These are phyloP conservation scores for Meiosimyza decipiens DNA, from an alignment of 2,888 invertebrate genomes.

Conservation along the genomic window DNA sequence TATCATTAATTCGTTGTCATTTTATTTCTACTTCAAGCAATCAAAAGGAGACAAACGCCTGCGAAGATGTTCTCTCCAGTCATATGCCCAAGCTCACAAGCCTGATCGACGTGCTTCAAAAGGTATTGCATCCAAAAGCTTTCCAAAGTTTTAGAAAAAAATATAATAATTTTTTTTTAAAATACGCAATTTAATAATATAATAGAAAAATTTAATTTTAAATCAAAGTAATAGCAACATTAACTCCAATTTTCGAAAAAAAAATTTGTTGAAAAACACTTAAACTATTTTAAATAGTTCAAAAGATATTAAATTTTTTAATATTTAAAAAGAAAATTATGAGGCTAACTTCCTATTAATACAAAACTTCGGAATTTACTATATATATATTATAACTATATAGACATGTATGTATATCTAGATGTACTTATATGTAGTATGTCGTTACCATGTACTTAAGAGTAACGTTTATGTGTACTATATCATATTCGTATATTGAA, in stretches of 20 bases:
- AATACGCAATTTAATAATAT: slow-evolving; percentile 10
- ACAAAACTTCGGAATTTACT: no score
- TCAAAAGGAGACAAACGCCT: slow-evolving; percentile 59
- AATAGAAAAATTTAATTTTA: slow-evolving; percentile 18
- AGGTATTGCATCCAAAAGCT: slow-evolving; percentile 63
- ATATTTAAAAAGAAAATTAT: slow-evolving; percentile 11
- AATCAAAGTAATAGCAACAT: slow-evolving; percentile 35
- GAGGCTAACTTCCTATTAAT: no score
- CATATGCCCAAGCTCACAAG: slow-evolving; percentile 62
- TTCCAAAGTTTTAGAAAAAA: slow-evolving; percentile 55
- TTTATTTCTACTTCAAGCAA: slow-evolving; percentile 50
- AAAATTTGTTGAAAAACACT: neutral
- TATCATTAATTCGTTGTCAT: no score
- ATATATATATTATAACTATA: no score
- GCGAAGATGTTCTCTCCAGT: slow-evolving; percentile 64
- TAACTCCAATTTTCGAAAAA: slow-evolving; percentile 27
- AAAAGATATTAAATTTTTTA: neutral
- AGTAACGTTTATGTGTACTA: neutral
- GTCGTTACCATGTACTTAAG: no score
- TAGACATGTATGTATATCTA: no score
- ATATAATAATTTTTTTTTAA: slow-evolving; percentile 5
- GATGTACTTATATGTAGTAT: no score
- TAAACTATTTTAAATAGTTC: neutral
- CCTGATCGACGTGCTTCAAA: slow-evolving; percentile 63
- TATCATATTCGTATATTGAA: slow-evolving; percentile 11